These are phyloP conservation scores for Echiichthys vipera DNA, from an alignment of 2,797 vertebrate species.

Conservation along the genomic window DNA sequence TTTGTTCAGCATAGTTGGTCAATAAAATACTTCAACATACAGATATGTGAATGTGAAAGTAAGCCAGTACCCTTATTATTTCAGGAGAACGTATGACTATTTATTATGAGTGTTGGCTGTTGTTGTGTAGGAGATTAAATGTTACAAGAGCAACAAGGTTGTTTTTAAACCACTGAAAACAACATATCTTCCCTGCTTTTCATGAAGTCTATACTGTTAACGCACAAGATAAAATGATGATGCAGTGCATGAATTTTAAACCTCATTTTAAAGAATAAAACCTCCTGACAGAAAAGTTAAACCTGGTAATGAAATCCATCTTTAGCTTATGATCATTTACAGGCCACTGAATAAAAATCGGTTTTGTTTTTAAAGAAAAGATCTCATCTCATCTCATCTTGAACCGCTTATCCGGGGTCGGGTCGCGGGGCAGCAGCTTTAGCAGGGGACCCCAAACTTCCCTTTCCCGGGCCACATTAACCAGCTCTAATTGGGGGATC, in stretches of 20 bases:
- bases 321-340: not conserved
- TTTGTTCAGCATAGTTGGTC: no score
- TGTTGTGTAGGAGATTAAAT: not conserved
- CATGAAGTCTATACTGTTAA: not conserved
- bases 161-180: no score
- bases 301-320: constrained; percentile 2
- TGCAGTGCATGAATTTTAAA: not conserved
- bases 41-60: not conserved
- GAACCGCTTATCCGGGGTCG: no score
- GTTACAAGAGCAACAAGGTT: not conserved
- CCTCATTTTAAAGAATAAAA: constrained; percentile 3
- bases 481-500: no score
- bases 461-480: no score
- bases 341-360: not conserved
- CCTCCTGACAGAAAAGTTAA: constrained; percentile 12
- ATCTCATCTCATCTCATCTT: no score
- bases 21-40: not conserved
- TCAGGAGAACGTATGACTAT: not conserved
- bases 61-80: not conserved
- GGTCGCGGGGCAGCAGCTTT: no score
- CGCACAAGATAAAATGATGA: not conserved
- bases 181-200: not conserved
- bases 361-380: no score
- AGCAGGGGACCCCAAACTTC: no score
- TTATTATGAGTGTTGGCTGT: not conserved